These are phyloP conservation scores for Gallinago stenura DNA, from an alignment of 2,797 vertebrate species.

Conservation along the genomic window DNA sequence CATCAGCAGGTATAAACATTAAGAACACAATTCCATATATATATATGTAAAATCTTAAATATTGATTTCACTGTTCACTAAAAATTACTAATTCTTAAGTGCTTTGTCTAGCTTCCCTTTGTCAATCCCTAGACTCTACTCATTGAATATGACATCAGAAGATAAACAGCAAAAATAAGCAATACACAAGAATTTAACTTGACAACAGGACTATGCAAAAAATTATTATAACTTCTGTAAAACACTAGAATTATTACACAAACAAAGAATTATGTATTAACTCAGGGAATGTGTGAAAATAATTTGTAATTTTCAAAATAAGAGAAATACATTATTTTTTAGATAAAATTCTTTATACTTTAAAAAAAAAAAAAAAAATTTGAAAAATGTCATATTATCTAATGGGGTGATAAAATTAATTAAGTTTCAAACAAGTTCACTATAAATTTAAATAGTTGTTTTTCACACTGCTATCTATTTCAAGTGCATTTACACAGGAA, in stretches of 20 bases:
- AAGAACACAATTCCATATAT: neutral
- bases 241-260: neutral
- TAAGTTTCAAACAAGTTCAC: neutral
- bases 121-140: neutral
- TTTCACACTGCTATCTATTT: neutral
- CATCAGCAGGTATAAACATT: neutral
- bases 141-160: neutral
- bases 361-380: neutral
- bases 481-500: neutral
- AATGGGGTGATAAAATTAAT: neutral
- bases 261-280: neutral
- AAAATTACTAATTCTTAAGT: neutral
- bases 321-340: neutral
- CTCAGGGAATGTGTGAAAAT: neutral
- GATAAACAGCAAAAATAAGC: neutral
- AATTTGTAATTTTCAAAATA: constrained; percentile 4
- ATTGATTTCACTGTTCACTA: neutral
- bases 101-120: neutral
- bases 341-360: neutral
- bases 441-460: neutral
- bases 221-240: neutral
- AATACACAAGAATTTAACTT: neutral
- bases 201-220: neutral
- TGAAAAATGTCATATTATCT: neutral
- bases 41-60: neutral